phyloP scores from a whole-genome alignment of 92 coral and sea anemone species.

The Epizoanthus illoricatus region DNA sequence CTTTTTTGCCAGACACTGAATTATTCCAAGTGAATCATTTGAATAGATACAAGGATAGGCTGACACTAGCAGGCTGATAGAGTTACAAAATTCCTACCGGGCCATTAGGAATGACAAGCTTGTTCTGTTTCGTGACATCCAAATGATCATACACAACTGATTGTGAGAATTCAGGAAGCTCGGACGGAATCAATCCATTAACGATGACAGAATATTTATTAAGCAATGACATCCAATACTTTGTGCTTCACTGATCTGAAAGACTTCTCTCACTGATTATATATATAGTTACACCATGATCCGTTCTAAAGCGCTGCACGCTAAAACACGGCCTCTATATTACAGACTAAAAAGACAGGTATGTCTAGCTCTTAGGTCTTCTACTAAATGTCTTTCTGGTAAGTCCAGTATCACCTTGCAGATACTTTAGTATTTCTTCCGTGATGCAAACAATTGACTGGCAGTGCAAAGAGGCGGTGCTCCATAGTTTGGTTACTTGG shows the following conservation, averaged over 20 bases:
- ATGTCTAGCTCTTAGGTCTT: background rate
- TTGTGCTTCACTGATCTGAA: conserved; percentile 9
- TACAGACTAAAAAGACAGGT: conserved; percentile 32
- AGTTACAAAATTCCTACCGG: background rate
- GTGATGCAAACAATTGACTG: background rate
- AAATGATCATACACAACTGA: conserved; percentile 16
- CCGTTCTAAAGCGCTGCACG: conserved; percentile 18
- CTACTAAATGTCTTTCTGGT: background rate
- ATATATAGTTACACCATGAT: conserved; percentile 24
- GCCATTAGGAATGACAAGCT: conserved; percentile 28
- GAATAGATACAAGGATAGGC: background rate
- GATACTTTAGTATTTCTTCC: background rate
- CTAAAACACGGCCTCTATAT: conserved; percentile 17
- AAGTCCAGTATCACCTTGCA: background rate
- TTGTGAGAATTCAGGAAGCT: conserved; percentile 13
- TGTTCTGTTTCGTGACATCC: conserved; percentile 12
- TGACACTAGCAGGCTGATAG: background rate
- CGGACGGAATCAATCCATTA: conserved; percentile 25
- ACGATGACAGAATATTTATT: conserved; percentile 38
- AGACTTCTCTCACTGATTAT: conserved; percentile 25
- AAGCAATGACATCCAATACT: conserved; percentile 29
- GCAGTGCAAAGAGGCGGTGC: background rate
- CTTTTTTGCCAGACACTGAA: background rate
- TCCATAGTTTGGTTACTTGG: background rate
- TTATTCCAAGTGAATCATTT: background rate